Evolutionary conservation across 2,888 invertebrate species (phyloP).

Genomic region (Cremastinae sp.): DNA sequence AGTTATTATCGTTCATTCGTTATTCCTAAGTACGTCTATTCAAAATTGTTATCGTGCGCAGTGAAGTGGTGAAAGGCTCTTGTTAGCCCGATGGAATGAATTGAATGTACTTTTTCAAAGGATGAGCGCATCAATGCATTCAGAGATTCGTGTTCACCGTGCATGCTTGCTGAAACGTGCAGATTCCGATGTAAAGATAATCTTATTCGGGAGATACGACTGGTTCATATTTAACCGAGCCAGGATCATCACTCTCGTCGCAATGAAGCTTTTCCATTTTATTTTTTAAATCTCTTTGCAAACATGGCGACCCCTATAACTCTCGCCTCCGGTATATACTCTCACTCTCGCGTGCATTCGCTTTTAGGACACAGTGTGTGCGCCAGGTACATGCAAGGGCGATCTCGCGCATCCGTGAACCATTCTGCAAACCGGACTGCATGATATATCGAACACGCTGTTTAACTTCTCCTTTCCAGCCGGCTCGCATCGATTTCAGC

Average conservation of each 20-base stretch:
- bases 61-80: slow-evolving; percentile 57
- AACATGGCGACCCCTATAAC: slow-evolving; percentile 44
- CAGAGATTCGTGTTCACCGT: slow-evolving; percentile 32
- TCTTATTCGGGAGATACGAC: slow-evolving; percentile 37
- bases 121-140: slow-evolving; percentile 29
- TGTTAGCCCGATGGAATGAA: slow-evolving; percentile 48
- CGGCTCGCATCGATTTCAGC: slow-evolving; percentile 47
- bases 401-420: slow-evolving; percentile 54
- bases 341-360: slow-evolving; percentile 28
- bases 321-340: slow-evolving; percentile 25
- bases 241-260: slow-evolving; percentile 50
- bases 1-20: slow-evolving; percentile 58
- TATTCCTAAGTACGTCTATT: slow-evolving; percentile 56
- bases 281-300: slow-evolving; percentile 25
- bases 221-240: slow-evolving; percentile 57
- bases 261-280: slow-evolving; percentile 45
- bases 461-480: slow-evolving; percentile 5
- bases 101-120: slow-evolving; percentile 50
- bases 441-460: slow-evolving; percentile 51
- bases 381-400: slow-evolving; percentile 11
- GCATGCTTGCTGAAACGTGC: background rate
- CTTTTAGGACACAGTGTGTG: slow-evolving; percentile 36
- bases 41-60: slow-evolving; percentile 33
- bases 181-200: slow-evolving; percentile 7
- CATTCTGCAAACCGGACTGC: slow-evolving; percentile 41